A percentile compares a stretch with the other conserved stretches of the same genome.
These are phyloP conservation scores for Valencia hispanica DNA, from an alignment of 2,797 vertebrate species.

Conservation along the genomic window DNA sequence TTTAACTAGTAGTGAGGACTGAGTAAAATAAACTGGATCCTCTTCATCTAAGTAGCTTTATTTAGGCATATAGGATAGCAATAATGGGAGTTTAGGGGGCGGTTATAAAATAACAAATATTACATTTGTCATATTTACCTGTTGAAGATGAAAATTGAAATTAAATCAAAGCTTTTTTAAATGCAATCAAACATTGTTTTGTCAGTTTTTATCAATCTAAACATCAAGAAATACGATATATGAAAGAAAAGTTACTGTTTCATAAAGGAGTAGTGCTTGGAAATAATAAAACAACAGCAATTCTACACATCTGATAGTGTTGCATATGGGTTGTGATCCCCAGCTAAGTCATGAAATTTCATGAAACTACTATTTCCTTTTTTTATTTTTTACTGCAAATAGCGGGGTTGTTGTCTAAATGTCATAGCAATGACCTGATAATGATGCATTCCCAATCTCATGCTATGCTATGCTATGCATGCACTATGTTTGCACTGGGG, in stretches of 20 bases:
- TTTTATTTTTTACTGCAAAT: no score
- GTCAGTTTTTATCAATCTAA: not conserved
- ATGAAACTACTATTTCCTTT: not conserved
- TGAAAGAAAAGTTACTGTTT: not conserved
- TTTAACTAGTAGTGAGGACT: slow-evolving; percentile 39
- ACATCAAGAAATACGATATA: not conserved
- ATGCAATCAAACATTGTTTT: not conserved
- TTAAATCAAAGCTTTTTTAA: not conserved
- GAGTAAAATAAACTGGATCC: slow-evolving; percentile 20
- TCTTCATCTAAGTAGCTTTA: slow-evolving; percentile 7
- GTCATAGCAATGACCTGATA: not conserved
- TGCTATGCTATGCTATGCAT: not conserved
- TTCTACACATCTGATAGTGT: not conserved
- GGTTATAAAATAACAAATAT: not conserved
- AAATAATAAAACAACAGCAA: not conserved
- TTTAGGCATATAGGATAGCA: slow-evolving; percentile 19
- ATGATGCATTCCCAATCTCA: not conserved
- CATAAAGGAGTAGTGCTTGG: not conserved
- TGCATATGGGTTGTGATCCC: not conserved
- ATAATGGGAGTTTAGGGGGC: not conserved
- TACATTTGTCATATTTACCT: not conserved
- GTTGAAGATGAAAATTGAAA: not conserved
- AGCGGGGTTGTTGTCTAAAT: no score
- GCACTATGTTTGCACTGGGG: not conserved
- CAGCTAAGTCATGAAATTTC: not conserved